Evolutionary conservation across 2,888 invertebrate species (phyloP).

Genomic region (Drosophila pegasa): DNA sequence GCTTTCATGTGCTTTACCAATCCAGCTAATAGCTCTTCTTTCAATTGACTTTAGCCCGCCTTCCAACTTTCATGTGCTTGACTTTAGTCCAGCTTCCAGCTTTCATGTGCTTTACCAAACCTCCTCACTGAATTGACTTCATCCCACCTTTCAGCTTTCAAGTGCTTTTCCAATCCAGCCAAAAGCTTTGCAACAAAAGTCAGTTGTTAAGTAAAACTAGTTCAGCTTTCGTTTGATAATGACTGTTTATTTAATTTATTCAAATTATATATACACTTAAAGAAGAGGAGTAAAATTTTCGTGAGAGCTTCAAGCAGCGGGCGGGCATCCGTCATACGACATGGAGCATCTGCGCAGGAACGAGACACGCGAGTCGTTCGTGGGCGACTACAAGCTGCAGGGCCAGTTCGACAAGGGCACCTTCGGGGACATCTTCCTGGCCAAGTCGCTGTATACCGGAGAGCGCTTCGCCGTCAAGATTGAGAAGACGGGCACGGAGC

Average conservation of each 20-base stretch:
- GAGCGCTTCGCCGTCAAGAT: constrained; percentile 99
- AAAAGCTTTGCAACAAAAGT: neutral
- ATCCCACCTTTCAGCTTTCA: neutral
- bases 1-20: too few relatives aligned
- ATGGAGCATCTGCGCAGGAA: constrained; percentile 15
- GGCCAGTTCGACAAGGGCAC: constrained; percentile 99
- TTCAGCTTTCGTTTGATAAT: neutral
- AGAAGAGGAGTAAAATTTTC: neutral
- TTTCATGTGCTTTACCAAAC: constrained; percentile 1
- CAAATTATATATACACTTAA: neutral
- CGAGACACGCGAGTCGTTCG: constrained; percentile 89
- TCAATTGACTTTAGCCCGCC: too few relatives aligned
- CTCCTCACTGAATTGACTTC: too few relatives aligned
- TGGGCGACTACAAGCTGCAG: constrained; percentile 97
- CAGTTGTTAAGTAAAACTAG: neutral
- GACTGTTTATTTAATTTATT: neutral
- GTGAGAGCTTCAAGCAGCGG: neutral
- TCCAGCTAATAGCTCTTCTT: too few relatives aligned
- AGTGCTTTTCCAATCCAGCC: neutral
- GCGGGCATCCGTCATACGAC: neutral
- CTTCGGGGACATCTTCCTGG: constrained; percentile 99
- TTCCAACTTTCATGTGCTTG: too few relatives aligned
- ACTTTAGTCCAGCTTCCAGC: neutral
- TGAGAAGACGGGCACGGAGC: constrained; percentile 98
- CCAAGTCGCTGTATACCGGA: constrained; percentile 94